Evolutionary conservation across 2,888 invertebrate species (phyloP).

Genomic region (Cryptocheilus praepositus): DNA sequence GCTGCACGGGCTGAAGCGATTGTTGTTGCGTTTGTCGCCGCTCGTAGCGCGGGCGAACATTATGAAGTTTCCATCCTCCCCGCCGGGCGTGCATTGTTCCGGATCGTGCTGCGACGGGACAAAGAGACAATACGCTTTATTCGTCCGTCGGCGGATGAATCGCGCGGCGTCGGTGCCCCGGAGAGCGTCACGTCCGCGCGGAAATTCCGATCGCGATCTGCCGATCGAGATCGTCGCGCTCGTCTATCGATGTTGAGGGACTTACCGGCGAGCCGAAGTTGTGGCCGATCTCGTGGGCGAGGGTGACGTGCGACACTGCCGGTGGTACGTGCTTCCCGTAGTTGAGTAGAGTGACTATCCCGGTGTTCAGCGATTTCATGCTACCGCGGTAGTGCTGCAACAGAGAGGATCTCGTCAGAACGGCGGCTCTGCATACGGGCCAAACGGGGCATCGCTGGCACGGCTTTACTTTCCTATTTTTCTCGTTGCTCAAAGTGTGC

Average conservation of each 20-base stretch:
- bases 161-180: not conserved
- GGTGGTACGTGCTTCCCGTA: conserved; percentile 92
- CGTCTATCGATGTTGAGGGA: too few species aligned
- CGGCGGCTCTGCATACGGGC: too few species aligned
- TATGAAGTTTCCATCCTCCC: conserved; percentile 98
- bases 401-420: conserved; percentile 28
- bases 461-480: too few species aligned
- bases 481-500: too few species aligned
- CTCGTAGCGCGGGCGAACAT: conserved; percentile 99
- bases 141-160: conserved; percentile 15
- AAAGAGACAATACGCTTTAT: conserved; percentile 26
- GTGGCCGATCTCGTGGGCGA: conserved; percentile 99
- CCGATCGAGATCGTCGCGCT: conserved; percentile 80
- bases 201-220: too few species aligned
- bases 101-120: conserved; percentile 88
- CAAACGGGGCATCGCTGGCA: too few species aligned
- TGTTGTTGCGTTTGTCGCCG: conserved; percentile 98
- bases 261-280: conserved; percentile 98
- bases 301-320: conserved; percentile 97
- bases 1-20: conserved; percentile 94
- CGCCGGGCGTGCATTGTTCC: conserved; percentile 94
- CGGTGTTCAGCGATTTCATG: conserved; percentile 96
- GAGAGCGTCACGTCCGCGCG: too few species aligned
- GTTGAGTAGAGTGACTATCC: conserved; percentile 97
- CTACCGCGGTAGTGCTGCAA: conserved; percentile 95